Evolutionary conservation across 2,888 invertebrate genomes (phyloP), one percentile per base, ranked within the genome.

Genomic region (Eilema depressum): DNA sequence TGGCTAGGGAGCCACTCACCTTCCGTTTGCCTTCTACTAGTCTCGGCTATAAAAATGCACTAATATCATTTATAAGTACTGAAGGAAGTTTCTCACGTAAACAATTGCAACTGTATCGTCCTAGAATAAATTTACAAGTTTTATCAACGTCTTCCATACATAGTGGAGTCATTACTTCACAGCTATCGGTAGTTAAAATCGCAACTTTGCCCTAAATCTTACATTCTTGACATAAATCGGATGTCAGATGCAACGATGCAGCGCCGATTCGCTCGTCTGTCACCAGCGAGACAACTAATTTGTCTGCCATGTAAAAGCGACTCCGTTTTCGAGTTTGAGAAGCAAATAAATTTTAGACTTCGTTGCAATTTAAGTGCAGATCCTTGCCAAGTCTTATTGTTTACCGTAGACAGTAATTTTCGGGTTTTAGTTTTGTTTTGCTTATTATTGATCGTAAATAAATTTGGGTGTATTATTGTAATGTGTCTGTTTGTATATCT

Each of bases 261-360:
- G 76, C 76, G 77, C 83, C 81, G 86, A 83, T 86, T 81, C 84
- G 79, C 85, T 89, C 91, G 88, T 92, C 89, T 88, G 89, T 92
- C 92, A 89, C 85, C 79, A 77, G 78, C 78, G 84, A 90, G 91
- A 91, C 91, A 89, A 91, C 91, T 92, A 93, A 93, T 93, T 92
- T 93, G 90, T 91, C 91, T 88, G 85, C 86, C 84, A 82, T 86
- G 86, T 85, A 85, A 88, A 88, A 87, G 83, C 87, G 83, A 83
- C 81, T 83, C 81, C 82, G 83, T 86, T 82, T 85, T 84, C 77
- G 80, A 84, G 84, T 85, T 85, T 86, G 85, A 86, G 85, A 82
- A 81, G 82, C 79, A 81, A 79, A 89, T 89, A 90, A 89, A 90
- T 89, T 87, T 85, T 77, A 41, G 63, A 71, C 68, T 66, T 74